Evolutionary conservation across 1,140 invertebrate genomes (phyloP).

Genomic region (Dufourea novaeangliae): DNA sequence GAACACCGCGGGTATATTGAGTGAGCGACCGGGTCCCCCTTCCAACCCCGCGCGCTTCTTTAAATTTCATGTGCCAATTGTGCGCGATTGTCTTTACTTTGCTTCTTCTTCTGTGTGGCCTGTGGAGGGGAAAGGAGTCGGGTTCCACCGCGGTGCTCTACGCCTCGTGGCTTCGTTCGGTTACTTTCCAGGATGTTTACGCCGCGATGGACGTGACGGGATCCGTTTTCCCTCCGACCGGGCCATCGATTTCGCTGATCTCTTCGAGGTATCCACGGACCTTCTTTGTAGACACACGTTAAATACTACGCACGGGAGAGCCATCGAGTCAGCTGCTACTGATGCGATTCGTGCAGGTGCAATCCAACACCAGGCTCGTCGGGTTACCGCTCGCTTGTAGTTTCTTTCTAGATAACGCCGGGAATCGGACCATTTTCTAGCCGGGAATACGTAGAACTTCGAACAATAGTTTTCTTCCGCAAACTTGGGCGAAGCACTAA

Average conservation of each 20-base stretch:
- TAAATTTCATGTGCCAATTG: slow-evolving; percentile 82
- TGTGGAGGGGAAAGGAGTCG: too few relatives aligned
- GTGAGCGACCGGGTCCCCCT: slow-evolving; percentile 69
- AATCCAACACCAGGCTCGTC: slow-evolving; percentile 24
- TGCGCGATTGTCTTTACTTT: slow-evolving; percentile 79
- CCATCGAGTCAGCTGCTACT: slow-evolving; percentile 36
- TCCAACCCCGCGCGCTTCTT: slow-evolving; percentile 70
- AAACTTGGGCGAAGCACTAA: too few relatives aligned
- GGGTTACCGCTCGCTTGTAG: slow-evolving; percentile 11
- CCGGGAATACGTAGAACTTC: not conserved
- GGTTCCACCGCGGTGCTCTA: slow-evolving; percentile 33
- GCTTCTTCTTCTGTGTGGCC: slow-evolving; percentile 64
- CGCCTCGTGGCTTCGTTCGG: not conserved
- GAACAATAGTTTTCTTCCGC: too few relatives aligned
- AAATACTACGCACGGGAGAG: slow-evolving; percentile 13
- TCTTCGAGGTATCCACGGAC: not conserved
- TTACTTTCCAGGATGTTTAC: not conserved
- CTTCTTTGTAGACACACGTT: not conserved
- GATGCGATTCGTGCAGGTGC: slow-evolving; percentile 43
- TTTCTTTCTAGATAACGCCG: not conserved
- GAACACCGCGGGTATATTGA: slow-evolving; percentile 78
- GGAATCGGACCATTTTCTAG: not conserved
- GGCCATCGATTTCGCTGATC: slow-evolving; percentile 25
- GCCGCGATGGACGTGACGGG: slow-evolving; percentile 1
- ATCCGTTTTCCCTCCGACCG: slow-evolving; percentile 1